Percentiles rank a stretch among this genome's conserved stretches.
Evolutionary conservation across 1,140 invertebrate genomes (phyloP).

Genomic region (Trachelipus rathkii): DNA sequence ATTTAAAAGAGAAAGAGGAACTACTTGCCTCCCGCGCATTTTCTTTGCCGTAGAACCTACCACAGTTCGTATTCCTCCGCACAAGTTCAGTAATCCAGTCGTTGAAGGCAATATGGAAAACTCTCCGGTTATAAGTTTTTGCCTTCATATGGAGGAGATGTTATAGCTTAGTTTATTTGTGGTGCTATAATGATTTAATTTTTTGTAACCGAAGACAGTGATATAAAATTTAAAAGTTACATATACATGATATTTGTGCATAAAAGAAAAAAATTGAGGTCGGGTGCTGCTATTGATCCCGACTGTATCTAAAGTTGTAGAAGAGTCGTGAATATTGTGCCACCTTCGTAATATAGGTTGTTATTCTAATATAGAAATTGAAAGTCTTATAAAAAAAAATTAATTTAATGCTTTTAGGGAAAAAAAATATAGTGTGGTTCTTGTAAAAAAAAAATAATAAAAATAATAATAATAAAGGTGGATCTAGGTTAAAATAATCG

Average conservation of each 20-base stretch:
- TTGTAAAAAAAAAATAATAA: neutral
- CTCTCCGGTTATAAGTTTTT: conserved; percentile 31
- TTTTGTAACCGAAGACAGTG: conserved; percentile 12
- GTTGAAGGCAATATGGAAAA: conserved; percentile 29
- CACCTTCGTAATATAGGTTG: neutral
- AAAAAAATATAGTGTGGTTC: neutral
- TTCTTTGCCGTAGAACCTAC: conserved; percentile 34
- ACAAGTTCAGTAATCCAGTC: conserved; percentile 34
- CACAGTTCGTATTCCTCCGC: conserved; percentile 40
- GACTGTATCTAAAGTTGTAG: neutral
- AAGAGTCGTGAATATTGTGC: neutral
- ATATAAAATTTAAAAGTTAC: conserved; percentile 7
- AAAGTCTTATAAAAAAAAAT: neutral
- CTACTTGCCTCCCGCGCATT: conserved; percentile 44
- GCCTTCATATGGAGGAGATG: conserved; percentile 12
- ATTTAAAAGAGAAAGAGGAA: conserved; percentile 43
- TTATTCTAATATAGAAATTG: neutral
- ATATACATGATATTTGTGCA: neutral
- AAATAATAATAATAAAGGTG: neutral
- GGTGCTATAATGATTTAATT: neutral
- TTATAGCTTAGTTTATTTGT: conserved; percentile 18
- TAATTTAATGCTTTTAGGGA: neutral
- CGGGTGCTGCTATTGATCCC: conserved; percentile 2
- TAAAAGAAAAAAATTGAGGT: conserved; percentile 8
- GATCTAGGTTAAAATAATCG: neutral